Evolutionary conservation across 2,888 invertebrate genomes (phyloP).

Genomic region (Auanema freiburgensis): DNA sequence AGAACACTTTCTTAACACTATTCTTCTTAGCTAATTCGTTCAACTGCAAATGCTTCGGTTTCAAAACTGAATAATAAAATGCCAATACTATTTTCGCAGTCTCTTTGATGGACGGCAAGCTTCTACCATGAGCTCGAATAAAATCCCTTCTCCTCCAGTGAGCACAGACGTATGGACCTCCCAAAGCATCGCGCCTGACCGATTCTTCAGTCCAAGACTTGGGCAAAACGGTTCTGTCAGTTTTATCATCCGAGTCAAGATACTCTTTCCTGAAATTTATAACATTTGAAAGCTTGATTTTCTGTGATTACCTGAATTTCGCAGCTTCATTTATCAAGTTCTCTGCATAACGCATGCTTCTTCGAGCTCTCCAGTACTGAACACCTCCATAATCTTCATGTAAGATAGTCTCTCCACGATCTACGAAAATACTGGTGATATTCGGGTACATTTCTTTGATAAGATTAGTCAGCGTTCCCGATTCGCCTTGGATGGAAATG

Average conservation of each 20-base stretch:
- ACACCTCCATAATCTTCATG: slow-evolving; percentile 84
- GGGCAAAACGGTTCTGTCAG: slow-evolving; percentile 31
- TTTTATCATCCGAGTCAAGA: slow-evolving; percentile 50
- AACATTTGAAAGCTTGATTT: not conserved
- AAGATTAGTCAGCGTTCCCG: slow-evolving; percentile 45
- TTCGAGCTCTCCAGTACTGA: slow-evolving; percentile 77
- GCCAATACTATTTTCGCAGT: slow-evolving; percentile 70
- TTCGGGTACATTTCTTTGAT: slow-evolving; percentile 28
- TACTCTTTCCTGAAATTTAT: slow-evolving; percentile 70
- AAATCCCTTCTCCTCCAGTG: slow-evolving; percentile 90
- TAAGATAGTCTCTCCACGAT: slow-evolving; percentile 79
- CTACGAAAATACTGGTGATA: slow-evolving; percentile 65
- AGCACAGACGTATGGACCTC: slow-evolving; percentile 77
- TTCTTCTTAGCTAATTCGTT: slow-evolving; percentile 26
- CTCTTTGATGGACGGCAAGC: slow-evolving; percentile 78
- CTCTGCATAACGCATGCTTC: slow-evolving; percentile 86
- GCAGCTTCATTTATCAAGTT: slow-evolving; percentile 75
- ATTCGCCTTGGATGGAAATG: slow-evolving; percentile 71
- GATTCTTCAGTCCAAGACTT: slow-evolving; percentile 26
- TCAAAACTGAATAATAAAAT: not conserved
- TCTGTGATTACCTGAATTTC: slow-evolving; percentile 72
- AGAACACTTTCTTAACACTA: slow-evolving; percentile 40
- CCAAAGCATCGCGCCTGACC: slow-evolving; percentile 44
- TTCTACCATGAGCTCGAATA: slow-evolving; percentile 74
- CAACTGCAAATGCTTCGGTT: slow-evolving; percentile 23